phyloP scores from a whole-genome alignment of 2,113 vertebrate genomes.

The Pica pica region DNA sequence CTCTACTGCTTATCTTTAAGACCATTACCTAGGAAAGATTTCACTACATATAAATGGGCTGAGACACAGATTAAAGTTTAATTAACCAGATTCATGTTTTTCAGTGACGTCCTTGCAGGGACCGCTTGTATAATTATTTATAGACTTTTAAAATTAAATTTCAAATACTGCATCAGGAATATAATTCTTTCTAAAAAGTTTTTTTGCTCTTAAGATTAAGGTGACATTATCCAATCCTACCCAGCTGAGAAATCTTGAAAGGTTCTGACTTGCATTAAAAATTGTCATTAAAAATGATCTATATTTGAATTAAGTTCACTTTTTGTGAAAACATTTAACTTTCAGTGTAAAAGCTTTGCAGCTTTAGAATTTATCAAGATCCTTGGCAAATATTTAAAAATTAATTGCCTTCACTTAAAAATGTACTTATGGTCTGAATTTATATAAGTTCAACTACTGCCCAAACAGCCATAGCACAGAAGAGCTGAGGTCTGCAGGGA shows the following conservation, averaged over 20 bases:
- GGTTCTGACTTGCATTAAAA: not conserved
- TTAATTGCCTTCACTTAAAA: not conserved
- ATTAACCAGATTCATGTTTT: slow-evolving; percentile 11
- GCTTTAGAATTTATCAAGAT: not conserved
- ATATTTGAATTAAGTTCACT: not conserved
- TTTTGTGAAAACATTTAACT: not conserved
- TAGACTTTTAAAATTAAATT: not conserved
- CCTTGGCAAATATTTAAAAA: not conserved
- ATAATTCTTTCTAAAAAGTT: not conserved
- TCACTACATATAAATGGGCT: not conserved
- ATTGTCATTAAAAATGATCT: not conserved
- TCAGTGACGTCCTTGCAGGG: not conserved
- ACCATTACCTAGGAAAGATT: not conserved
- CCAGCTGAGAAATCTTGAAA: not conserved
- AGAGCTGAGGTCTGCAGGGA: not conserved
- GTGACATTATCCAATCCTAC: not conserved
- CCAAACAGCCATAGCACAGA: not conserved
- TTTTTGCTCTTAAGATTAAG: not conserved
- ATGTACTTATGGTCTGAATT: not conserved
- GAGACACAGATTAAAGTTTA: slow-evolving; percentile 29
- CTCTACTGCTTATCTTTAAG: not conserved
- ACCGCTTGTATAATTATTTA: not conserved
- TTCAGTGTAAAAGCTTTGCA: not conserved
- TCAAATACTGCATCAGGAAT: not conserved
- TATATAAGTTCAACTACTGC: not conserved